Evolutionary conservation across 2,888 invertebrate genomes (phyloP), one percentile per base, ranked within the genome.

Genomic region (Pristionchus maxplancki): DNA sequence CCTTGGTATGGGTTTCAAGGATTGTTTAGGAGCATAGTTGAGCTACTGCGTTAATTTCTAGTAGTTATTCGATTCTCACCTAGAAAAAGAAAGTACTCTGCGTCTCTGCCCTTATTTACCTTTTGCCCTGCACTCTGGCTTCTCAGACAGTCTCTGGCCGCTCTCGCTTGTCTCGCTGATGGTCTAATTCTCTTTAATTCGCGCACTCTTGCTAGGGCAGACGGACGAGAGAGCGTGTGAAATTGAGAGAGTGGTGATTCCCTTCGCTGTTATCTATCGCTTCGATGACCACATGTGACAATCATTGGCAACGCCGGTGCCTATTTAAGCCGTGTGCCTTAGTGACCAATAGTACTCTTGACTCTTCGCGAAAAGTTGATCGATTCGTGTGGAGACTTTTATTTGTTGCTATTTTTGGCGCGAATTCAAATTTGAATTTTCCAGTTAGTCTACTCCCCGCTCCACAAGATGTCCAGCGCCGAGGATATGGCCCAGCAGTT

Each of bases 401-500:
- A 24, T 11, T 84, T 31, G 20, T 84, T 24, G n/a, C 58, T 15
- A 37, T 84, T 84, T 24, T 58, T 58, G 53, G 34, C 37, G 84
- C 58, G 44, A 62, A 37, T 50, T 48, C 31, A 24, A 37, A 87
- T 50, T 31, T 87, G 17, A 24, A 28, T 40, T 48, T n/a, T 40
- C n/a, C 86, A 87, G 86, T 44, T 71, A 48, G n/a, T 71, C 50
- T 87, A 71, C 86, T 48, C 67, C 50, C 67, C 31, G 34, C n/a
- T 50, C 71, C 34, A 48, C 71, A 48, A 78, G 78, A 92, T 91
- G 91, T 91, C 91, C 85, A 85, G 82, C 78, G 94, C 94, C 81
- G 93, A 92, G 87, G 91, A 90, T 58, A 88, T 94, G 88, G 94
- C 94, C 89, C 89, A 92, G 50, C 92, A 91, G 78, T 94, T 90